Evolutionary conservation across 92 coral and sea anemone genomes (phyloP).

Genomic region (Zoanthus solanderi): DNA sequence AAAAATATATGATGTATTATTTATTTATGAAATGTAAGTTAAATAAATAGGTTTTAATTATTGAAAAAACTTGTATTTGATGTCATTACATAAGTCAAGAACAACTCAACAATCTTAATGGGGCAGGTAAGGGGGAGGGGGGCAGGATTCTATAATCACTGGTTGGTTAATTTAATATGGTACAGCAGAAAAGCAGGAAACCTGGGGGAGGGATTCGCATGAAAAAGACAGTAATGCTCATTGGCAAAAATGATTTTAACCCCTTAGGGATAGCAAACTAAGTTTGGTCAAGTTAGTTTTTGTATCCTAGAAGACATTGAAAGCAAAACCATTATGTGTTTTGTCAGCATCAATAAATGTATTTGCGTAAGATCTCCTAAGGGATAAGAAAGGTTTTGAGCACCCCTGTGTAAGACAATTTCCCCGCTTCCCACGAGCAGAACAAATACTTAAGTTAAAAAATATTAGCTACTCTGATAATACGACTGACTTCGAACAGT

Average conservation of each 20-base stretch:
- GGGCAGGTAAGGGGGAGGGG: background rate
- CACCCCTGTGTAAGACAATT: too few relatives aligned
- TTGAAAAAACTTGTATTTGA: background rate
- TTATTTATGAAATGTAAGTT: background rate
- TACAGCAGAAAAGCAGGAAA: background rate
- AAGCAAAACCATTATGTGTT: too few relatives aligned
- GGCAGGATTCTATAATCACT: background rate
- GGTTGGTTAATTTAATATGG: background rate
- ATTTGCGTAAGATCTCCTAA: too few relatives aligned
- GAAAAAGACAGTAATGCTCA: background rate
- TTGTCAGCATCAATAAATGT: too few relatives aligned
- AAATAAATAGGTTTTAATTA: background rate
- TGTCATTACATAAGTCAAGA: background rate
- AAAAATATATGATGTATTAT: background rate
- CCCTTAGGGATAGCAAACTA: background rate
- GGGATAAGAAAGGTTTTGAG: too few relatives aligned
- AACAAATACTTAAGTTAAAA: too few relatives aligned
- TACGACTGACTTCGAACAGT: too few relatives aligned
- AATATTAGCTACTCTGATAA: too few relatives aligned
- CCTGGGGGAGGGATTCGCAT: background rate
- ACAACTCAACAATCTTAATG: background rate
- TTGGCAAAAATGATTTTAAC: background rate
- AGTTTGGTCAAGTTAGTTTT: background rate
- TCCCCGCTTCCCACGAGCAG: too few relatives aligned
- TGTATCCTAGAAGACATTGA: background rate